phyloP scores from a whole-genome alignment of 2,888 invertebrate species.

The Xestia rhomboidea region DNA sequence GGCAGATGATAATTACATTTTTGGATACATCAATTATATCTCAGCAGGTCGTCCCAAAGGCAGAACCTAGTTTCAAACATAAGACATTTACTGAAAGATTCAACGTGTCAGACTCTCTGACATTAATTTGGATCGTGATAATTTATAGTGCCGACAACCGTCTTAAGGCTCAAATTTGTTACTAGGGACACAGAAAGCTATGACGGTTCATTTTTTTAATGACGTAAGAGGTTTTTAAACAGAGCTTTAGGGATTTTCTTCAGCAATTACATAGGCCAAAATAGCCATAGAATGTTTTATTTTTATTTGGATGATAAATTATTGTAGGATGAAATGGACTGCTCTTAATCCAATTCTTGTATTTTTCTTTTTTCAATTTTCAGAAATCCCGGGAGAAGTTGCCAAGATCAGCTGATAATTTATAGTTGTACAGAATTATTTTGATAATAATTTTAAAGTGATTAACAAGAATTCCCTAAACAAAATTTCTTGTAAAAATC shows the following conservation, averaged over 20 bases:
- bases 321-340: not conserved
- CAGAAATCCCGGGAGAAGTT: not conserved
- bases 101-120: constrained; percentile 36
- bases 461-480: not conserved
- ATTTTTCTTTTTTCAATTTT: not conserved
- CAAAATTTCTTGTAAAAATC: not conserved
- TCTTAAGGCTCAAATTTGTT: constrained; percentile 35
- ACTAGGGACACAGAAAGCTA: constrained; percentile 1
- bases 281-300: not conserved
- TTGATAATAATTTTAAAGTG: too few relatives aligned
- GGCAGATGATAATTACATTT: too few relatives aligned
- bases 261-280: not conserved
- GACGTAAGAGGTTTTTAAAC: not conserved
- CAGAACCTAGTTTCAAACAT: constrained; percentile 10
- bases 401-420: not conserved
- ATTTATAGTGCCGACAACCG: constrained; percentile 35
- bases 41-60: not conserved
- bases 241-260: not conserved
- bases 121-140: constrained; percentile 52
- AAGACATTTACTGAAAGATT: constrained; percentile 44
- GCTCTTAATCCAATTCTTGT: not conserved
- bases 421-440: not conserved
- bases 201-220: constrained; percentile 2
- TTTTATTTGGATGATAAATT: constrained; percentile 4
- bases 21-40: not conserved